Conservation (phyloP, 92 coral and sea anemone species). For the Palythoa grandiflora region DNA sequence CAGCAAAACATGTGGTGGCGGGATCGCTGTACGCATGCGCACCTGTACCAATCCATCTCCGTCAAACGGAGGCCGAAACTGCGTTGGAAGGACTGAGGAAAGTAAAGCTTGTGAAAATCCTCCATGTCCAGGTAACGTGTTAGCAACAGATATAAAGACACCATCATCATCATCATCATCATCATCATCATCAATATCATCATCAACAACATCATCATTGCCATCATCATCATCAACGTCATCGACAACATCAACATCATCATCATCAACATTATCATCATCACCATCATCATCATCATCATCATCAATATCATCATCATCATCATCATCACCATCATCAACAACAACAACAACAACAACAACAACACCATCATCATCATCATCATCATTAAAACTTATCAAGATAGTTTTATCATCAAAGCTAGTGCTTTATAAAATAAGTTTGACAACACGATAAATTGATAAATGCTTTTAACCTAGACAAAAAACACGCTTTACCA, state of each 20-base stretch:
- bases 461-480: background rate
- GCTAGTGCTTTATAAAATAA: background rate
- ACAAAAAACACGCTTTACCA: background rate
- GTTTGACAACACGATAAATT: background rate
- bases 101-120: background rate
- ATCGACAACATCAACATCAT: background rate
- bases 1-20: conserved; percentile 4
- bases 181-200: background rate
- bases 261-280: background rate
- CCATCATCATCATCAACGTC: background rate
- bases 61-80: background rate
- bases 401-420: background rate
- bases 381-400: background rate
- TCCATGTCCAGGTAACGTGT: conserved; percentile 11
- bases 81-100: background rate
- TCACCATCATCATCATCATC: background rate
- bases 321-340: background rate
- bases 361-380: background rate
- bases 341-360: background rate
- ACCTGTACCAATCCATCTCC: background rate
- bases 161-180: background rate
- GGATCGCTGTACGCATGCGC: background rate
- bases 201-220: background rate
- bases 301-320: background rate
- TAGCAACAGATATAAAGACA: background rate